Evolutionary conservation across 2,113 vertebrate genomes (phyloP), one percentile per base, ranked within the genome.

Genomic region (Otocyon megalotis): DNA sequence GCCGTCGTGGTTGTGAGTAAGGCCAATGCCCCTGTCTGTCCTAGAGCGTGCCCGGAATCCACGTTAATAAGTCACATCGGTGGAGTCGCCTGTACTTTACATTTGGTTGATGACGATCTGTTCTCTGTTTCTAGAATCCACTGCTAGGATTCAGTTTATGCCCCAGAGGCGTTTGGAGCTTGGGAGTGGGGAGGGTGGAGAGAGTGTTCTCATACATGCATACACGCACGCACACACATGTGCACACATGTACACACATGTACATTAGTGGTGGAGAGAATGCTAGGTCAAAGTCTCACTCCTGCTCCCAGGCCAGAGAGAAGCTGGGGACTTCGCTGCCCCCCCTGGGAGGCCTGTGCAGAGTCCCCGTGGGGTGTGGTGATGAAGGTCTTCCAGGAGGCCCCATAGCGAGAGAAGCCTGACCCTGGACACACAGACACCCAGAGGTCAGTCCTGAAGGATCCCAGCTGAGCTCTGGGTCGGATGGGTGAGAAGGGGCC

Each of bases 171-270:
- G 35, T 30, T 74, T 86, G 22, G 58, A 54, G 48, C 24, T n/a
- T 0, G 1, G 81, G 26, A 1, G 1, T 3, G 2, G 24, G 48
- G n/a, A 56, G n/a, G 19, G 8, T 19, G 58, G 17, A 65, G 43
- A 77, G 50, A 65, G 54, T 67, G 60, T 1, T 2, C 10, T 15
- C 37, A 16, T 2, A 12, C 11, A 10, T 5, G 35, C 10, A 37
- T 2, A 43, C 35, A 14, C 0, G 0, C 19, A 1, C 2, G 8
- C 56, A 3, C 80, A 50, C 74, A 15, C 32, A 74, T 0, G 12
- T 22, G 0, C 72, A 15, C 26, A 28, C 5, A 2, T 16, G n/a
- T 20, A 12, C 28, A 19, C 3, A 74, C 11, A 50, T 11, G 14
- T 35, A 60, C 43, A 76, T 22, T 2, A 32, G 35, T 8, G 32